These are phyloP conservation scores for Phenacoccus solenopsis DNA, from an alignment of 1,140 invertebrate genomes.

Conservation along the genomic window DNA sequence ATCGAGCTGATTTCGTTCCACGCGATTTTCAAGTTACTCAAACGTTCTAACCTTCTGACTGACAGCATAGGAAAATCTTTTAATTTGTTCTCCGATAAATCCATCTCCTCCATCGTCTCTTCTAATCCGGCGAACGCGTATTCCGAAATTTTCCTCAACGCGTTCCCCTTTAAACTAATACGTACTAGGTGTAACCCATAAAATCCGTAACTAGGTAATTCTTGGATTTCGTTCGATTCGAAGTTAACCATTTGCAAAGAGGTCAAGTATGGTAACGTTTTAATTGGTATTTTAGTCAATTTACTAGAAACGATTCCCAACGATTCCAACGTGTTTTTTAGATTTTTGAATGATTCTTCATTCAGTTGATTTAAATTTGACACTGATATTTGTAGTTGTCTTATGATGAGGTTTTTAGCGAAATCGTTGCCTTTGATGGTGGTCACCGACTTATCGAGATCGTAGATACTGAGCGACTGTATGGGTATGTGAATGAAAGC, in stretches of 20 bases:
- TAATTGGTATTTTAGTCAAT: constrained; percentile 64
- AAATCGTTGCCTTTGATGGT: constrained; percentile 43
- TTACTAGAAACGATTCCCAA: constrained; percentile 68
- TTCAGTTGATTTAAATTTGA: constrained; percentile 20
- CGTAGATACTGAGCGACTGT: constrained; percentile 75
- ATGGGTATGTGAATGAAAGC: constrained; percentile 43
- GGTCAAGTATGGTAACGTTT: constrained; percentile 56
- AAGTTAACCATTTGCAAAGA: constrained; percentile 64
- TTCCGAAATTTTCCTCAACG: constrained; percentile 61
- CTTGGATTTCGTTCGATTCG: constrained; percentile 70
- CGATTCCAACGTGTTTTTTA: constrained; percentile 62
- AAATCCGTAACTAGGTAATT: constrained; percentile 73
- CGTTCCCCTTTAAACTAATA: constrained; percentile 71
- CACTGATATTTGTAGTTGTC: constrained; percentile 21
- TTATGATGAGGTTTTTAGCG: constrained; percentile 45
- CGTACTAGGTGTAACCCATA: constrained; percentile 68
- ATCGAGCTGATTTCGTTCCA: constrained; percentile 68
- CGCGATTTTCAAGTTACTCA: constrained; percentile 58
- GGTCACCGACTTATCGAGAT: constrained; percentile 60
- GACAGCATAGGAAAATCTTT: constrained; percentile 66
- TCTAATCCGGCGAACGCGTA: constrained; percentile 76
- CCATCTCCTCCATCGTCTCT: constrained; percentile 61
- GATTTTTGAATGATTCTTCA: constrained; percentile 29
- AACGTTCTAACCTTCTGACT: constrained; percentile 55
- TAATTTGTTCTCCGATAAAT: constrained; percentile 74